Evolutionary conservation across 2,888 invertebrate genomes (phyloP).

Genomic region (Mycalesis mineus): DNA sequence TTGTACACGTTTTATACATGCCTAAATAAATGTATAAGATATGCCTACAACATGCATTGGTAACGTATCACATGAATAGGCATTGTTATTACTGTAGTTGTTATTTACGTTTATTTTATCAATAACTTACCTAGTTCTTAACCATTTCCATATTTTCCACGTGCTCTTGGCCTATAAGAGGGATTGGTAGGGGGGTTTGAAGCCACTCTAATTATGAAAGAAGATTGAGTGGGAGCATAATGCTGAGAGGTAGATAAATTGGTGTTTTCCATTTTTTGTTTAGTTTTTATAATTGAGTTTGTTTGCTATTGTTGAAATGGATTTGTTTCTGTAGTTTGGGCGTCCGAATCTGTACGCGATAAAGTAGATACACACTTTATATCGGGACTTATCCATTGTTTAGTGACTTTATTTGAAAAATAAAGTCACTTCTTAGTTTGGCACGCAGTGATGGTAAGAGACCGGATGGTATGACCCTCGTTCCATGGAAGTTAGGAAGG

Average conservation of each 20-base stretch:
- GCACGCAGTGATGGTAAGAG: too few species aligned
- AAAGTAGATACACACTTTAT: not conserved
- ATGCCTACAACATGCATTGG: too few species aligned
- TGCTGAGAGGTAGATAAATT: constrained; percentile 31
- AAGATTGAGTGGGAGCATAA: constrained; percentile 67
- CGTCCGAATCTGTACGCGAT: not conserved
- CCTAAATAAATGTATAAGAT: too few species aligned
- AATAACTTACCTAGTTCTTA: not conserved
- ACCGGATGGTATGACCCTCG: too few species aligned
- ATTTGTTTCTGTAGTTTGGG: constrained; percentile 1
- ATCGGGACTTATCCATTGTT: too few species aligned
- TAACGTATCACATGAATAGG: too few species aligned
- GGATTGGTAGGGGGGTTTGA: constrained; percentile 37
- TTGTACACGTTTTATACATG: too few species aligned
- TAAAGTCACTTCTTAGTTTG: too few species aligned
- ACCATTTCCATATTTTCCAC: not conserved
- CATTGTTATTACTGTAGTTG: too few species aligned
- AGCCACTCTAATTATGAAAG: constrained; percentile 75
- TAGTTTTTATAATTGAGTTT: constrained; percentile 8
- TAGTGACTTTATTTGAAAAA: too few species aligned
- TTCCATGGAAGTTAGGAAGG: too few species aligned
- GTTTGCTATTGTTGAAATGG: constrained; percentile 1
- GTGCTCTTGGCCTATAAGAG: not conserved
- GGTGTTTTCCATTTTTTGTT: constrained; percentile 11
- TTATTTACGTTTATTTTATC: too few species aligned